Evolutionary conservation across 1,140 invertebrate genomes (phyloP), one percentile per base, ranked within the genome.

Genomic region (Drosophila hydei): DNA sequence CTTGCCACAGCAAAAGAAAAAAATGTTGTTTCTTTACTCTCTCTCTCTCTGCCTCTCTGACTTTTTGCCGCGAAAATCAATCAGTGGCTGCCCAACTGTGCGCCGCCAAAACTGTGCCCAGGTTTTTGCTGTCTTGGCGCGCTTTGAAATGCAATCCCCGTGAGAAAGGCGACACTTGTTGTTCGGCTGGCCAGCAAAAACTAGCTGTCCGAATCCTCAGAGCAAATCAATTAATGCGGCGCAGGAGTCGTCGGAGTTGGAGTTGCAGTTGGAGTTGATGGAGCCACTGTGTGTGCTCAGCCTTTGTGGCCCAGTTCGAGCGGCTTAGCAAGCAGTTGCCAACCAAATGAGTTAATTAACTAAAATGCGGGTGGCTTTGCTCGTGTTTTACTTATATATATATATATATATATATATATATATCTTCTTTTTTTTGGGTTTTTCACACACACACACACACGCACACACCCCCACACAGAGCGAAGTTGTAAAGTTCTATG

Each of bases 261-360:
- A 47, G 19, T 0, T 11, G 33, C 12, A 60, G 23, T 4, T 6
- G 43, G 27, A 40, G 18, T 12, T 12, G 45, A 11, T 11, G 38
- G 50, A 8, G 18, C 23, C 8, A 16, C 47, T 40, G 45, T 19
- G 16, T 21, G 4, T 7, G 21, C 55, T 16, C 19, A 27, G 36
- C 33, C 56, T 72, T 77, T 75, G 59, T 71, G 67, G 79, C 63
- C 67, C 81, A 80, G 72, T 77, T 79, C 64, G 73, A 65, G 60
- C 52, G 61, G 77, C 70, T 77, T 80, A 74, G 74, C 81, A 79
- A 30, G 79, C 80, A 78, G 84, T 88, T 71, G 79, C 72, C 79
- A 89, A 89, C 84, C 85, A 91, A 91, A 91, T 90, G 87, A 91
- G 90, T 91, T 91, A 91, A 91, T 91, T 91, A 91, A 91, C 90